Evolutionary conservation across 2,113 vertebrate species (phyloP).

Genomic region (Scomber colias): DNA sequence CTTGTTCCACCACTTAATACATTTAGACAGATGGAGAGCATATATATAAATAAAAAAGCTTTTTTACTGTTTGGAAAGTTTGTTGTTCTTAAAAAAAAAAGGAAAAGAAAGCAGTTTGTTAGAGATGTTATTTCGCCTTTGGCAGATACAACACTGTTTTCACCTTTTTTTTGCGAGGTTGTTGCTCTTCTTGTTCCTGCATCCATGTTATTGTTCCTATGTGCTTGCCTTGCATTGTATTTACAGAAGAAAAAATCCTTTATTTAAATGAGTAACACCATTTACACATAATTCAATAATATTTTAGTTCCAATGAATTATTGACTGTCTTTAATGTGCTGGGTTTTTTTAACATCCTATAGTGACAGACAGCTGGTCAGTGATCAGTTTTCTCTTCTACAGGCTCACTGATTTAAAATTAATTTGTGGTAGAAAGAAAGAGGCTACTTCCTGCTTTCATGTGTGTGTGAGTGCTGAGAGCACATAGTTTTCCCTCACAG

Average conservation of each 20-base stretch:
- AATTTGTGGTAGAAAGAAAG: no score
- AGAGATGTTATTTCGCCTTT: not conserved
- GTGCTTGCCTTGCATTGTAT: not conserved
- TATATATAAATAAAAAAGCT: constrained; percentile 1
- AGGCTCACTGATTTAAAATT: no score
- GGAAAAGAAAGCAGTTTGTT: constrained; percentile 8
- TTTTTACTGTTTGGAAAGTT: constrained; percentile 13
- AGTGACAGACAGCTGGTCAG: no score
- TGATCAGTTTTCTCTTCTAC: no score
- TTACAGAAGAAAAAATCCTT: constrained; percentile 5
- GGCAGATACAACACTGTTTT: constrained; percentile 3
- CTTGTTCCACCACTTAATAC: constrained; percentile 17
- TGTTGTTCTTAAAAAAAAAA: not conserved
- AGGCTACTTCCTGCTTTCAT: no score
- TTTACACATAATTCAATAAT: constrained; percentile 19
- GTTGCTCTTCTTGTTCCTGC: not conserved
- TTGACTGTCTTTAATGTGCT: not conserved
- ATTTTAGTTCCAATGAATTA: not conserved
- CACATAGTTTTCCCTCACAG: no score
- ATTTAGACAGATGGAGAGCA: constrained; percentile 31
- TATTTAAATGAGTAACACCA: constrained; percentile 7
- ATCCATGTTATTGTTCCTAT: not conserved
- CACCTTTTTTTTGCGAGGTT: not conserved
- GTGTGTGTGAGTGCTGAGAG: no score
- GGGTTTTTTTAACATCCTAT: no score